These are phyloP conservation scores for Silurus meridionalis DNA, from an alignment of 2,113 vertebrate species.

Conservation along the genomic window DNA sequence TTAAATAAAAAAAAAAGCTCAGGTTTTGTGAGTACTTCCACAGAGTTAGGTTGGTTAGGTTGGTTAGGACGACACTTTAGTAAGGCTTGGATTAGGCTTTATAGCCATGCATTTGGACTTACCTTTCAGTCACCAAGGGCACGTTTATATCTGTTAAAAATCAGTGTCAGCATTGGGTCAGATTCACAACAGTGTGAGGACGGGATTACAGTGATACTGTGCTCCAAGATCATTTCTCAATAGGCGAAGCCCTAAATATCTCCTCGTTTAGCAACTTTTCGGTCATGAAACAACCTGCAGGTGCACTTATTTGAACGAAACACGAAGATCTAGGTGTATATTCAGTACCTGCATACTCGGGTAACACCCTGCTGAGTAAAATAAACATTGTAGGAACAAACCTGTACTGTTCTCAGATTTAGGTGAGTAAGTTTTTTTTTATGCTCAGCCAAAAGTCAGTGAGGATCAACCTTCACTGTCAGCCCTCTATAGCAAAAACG, in stretches of 20 bases:
- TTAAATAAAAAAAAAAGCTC: background rate
- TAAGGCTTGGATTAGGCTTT: conserved; percentile 57
- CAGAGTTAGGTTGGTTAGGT: background rate
- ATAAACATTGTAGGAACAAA: background rate
- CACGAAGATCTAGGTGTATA: background rate
- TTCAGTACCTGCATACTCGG: background rate
- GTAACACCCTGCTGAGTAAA: background rate
- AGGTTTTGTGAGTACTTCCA: conserved; percentile 10
- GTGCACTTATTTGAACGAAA: background rate
- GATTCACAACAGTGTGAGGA: conserved; percentile 34
- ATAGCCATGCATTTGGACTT: conserved; percentile 55
- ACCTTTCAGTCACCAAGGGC: conserved; percentile 57
- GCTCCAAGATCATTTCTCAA: background rate
- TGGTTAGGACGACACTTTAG: conserved; percentile 51
- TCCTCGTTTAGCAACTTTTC: background rate
- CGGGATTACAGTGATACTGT: background rate
- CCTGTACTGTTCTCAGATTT: background rate
- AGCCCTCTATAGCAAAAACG: conserved; percentile 8
- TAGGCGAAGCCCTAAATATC: background rate
- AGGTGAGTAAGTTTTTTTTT: background rate
- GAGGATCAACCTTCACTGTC: background rate
- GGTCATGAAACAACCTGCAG: background rate
- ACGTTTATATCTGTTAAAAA: conserved; percentile 82
- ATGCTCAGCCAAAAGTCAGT: background rate
- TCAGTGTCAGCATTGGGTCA: conserved; percentile 76